Percentiles rank a stretch among this genome's conserved stretches.
phyloP scores from a whole-genome alignment of 2,797 vertebrate genomes.

The Coranthus polyacanthus region DNA sequence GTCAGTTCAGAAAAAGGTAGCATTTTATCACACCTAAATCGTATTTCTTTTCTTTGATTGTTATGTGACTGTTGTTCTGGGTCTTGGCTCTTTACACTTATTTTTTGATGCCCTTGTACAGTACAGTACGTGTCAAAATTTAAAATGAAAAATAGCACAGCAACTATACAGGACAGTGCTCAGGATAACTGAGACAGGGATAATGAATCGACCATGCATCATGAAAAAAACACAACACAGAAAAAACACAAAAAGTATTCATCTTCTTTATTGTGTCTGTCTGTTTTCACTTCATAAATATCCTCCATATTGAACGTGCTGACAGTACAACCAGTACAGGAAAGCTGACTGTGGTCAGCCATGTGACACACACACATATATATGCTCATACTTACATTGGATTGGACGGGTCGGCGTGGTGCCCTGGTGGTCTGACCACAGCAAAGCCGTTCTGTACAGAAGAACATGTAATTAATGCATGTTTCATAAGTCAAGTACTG shows the following conservation, averaged over 20 bases:
- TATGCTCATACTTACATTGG: slow-evolving; percentile 88
- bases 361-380: slow-evolving; percentile 14
- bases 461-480: slow-evolving; percentile 39
- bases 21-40: not conserved
- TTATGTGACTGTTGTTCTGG: not conserved
- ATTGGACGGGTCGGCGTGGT: slow-evolving; percentile 94
- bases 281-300: slow-evolving; percentile 57
- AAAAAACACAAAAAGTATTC: not conserved
- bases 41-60: not conserved
- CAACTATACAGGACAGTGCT: not conserved
- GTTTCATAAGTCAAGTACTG: slow-evolving; percentile 3
- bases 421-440: slow-evolving; percentile 95
- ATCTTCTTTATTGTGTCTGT: slow-evolving; percentile 35
- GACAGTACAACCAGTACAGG: slow-evolving; percentile 34
- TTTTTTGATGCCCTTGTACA: too few relatives aligned
- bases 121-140: not conserved
- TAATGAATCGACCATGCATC: not conserved
- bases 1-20: not conserved
- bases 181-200: slow-evolving; percentile 6
- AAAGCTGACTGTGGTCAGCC: slow-evolving; percentile 10
- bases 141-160: not conserved
- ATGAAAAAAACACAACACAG: not conserved
- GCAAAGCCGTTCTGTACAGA: slow-evolving; percentile 93
- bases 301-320: slow-evolving; percentile 42
- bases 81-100: too few relatives aligned